Evolutionary conservation across 64 coral and sea anemone genomes (phyloP).

Genomic region (Pocillopora verrucosa): DNA sequence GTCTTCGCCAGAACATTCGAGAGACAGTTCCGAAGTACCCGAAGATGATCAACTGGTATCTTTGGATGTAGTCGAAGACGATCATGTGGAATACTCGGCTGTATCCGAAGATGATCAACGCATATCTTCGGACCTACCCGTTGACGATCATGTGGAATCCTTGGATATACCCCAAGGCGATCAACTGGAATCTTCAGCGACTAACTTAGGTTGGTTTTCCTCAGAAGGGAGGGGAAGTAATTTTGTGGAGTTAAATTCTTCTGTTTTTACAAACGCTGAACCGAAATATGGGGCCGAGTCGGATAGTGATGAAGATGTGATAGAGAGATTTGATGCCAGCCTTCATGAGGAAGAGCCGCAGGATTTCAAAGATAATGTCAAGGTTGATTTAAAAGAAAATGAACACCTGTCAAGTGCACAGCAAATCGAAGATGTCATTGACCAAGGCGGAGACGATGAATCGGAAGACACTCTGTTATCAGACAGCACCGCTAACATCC

Average conservation of each 20-base stretch:
- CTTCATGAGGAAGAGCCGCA: neutral
- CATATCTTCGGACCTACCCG: neutral
- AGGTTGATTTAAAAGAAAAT: neutral
- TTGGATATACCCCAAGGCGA: neutral
- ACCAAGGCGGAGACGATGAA: neutral
- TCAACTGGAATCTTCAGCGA: neutral
- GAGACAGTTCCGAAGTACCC: neutral
- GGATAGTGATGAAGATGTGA: constrained; percentile 23
- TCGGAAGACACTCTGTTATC: neutral
- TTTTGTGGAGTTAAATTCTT: neutral
- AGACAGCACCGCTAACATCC: constrained; percentile 1
- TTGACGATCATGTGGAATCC: neutral
- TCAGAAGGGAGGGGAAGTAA: neutral
- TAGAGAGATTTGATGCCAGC: constrained; percentile 33
- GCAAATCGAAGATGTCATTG: neutral
- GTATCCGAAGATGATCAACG: neutral
- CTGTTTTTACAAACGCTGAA: neutral
- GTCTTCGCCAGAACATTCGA: constrained; percentile 21
- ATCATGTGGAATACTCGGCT: neutral
- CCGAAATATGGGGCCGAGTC: neutral
- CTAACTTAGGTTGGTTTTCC: neutral
- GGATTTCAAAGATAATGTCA: neutral
- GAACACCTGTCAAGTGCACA: neutral
- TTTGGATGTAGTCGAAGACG: neutral
- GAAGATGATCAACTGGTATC: constrained; percentile 1